phyloP scores from a whole-genome alignment of 1,140 invertebrate genomes.

The Caenorhabditis remanei region DNA sequence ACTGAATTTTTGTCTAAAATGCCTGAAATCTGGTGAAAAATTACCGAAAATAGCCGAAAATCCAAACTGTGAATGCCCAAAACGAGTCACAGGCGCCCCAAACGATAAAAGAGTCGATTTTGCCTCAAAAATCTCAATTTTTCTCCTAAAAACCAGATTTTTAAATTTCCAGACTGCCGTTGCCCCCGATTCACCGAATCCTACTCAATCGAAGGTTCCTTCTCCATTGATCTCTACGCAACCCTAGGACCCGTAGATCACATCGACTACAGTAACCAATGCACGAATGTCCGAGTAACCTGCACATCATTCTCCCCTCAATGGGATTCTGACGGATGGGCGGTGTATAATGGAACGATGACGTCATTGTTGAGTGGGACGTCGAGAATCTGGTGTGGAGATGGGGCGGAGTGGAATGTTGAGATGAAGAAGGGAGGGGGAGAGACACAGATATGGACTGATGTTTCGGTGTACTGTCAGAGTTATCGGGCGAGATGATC shows the following conservation, averaged over 20 bases:
- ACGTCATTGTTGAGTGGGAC: not conserved
- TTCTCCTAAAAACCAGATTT: too few relatives aligned
- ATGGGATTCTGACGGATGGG: conserved; percentile 23
- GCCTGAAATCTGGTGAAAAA: too few relatives aligned
- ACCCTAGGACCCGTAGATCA: not conserved
- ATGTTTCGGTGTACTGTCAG: conserved; percentile 31
- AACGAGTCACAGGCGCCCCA: too few relatives aligned
- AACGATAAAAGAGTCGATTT: too few relatives aligned
- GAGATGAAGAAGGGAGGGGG: not conserved
- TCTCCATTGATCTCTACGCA: conserved; percentile 6
- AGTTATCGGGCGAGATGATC: not conserved
- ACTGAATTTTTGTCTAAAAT: too few relatives aligned
- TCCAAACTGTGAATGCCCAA: too few relatives aligned
- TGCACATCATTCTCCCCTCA: conserved; percentile 14
- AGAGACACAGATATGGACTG: conserved; percentile 23
- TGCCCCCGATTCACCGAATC: conserved; percentile 9
- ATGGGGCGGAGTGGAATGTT: not conserved
- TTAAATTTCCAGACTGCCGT: conserved; percentile 3
- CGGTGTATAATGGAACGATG: conserved; percentile 18
- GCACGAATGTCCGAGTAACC: not conserved
- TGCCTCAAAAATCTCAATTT: not conserved
- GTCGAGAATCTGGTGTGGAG: not conserved
- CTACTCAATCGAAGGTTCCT: conserved; percentile 5
- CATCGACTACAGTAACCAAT: conserved; percentile 34
- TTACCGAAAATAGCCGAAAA: too few relatives aligned